Percentiles rank a stretch among this genome's conserved stretches.
Evolutionary conservation across 2,113 vertebrate species (phyloP).

Genomic region (Crotalus horridus): DNA sequence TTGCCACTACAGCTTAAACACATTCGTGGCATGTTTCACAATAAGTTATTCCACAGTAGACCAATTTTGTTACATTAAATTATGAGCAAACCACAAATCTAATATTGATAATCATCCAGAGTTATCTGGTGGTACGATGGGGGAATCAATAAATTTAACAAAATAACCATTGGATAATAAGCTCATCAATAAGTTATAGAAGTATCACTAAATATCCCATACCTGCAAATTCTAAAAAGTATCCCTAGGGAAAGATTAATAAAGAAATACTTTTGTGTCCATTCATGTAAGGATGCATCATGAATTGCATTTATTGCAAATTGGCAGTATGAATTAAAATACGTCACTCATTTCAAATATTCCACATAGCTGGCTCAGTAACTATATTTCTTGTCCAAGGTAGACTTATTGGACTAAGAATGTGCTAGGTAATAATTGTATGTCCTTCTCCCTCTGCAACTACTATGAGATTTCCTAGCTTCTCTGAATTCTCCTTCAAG

Average conservation of each 20-base stretch:
- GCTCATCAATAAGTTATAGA: background rate
- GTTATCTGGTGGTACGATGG: background rate
- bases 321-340: background rate
- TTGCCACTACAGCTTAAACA: background rate
- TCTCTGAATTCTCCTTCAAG: background rate
- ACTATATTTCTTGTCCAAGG: background rate
- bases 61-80: background rate
- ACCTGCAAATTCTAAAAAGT: background rate
- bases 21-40: slow-evolving; percentile 27
- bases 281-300: background rate
- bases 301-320: background rate
- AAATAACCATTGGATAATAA: background rate
- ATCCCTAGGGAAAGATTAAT: background rate
- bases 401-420: background rate
- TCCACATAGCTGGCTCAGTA: background rate
- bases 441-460: background rate
- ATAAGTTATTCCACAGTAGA: slow-evolving; percentile 34
- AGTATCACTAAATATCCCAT: background rate
- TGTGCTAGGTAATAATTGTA: background rate
- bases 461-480: background rate
- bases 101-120: background rate
- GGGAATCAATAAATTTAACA: background rate
- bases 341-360: background rate
- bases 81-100: background rate
- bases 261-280: background rate